A percentile compares a stretch with the other conserved stretches of the same genome.
These are phyloP conservation scores for Prorops nasuta DNA, from an alignment of 1,140 invertebrate species.

Conservation along the genomic window DNA sequence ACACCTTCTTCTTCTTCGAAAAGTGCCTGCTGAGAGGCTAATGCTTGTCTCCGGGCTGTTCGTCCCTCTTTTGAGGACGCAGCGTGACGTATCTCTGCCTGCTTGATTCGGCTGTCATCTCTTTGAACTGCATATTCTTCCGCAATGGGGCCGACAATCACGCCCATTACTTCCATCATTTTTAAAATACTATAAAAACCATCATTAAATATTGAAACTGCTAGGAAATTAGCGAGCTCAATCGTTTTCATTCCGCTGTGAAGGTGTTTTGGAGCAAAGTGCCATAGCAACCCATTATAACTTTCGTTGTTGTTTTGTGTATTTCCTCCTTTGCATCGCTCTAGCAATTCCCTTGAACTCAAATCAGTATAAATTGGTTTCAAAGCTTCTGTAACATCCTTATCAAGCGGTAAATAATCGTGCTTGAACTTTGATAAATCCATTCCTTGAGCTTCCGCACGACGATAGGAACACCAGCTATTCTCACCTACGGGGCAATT, in stretches of 20 bases:
- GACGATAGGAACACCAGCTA: constrained; percentile 1
- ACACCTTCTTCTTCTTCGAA: background rate
- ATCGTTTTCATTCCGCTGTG: background rate
- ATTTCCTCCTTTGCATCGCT: constrained; percentile 23
- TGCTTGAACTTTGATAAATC: background rate
- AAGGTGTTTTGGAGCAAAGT: constrained; percentile 7
- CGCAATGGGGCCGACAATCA: background rate
- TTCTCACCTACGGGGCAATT: constrained; percentile 16
- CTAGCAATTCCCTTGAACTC: constrained; percentile 18
- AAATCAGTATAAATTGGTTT: constrained; percentile 28
- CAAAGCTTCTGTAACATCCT: constrained; percentile 14
- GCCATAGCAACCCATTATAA: constrained; percentile 2
- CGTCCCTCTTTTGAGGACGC: background rate
- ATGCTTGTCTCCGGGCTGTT: background rate
- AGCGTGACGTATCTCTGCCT: background rate
- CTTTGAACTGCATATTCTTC: background rate
- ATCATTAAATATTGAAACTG: constrained; percentile 1
- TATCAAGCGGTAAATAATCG: constrained; percentile 1
- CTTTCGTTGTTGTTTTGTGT: constrained; percentile 24
- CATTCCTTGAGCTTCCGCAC: background rate
- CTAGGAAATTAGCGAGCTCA: background rate
- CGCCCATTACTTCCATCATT: background rate
- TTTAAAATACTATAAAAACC: background rate
- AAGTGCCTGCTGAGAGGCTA: background rate
- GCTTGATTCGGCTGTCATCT: background rate